phyloP scores from a whole-genome alignment of 2,888 invertebrate species.

The Megalurothrips usitatus region DNA sequence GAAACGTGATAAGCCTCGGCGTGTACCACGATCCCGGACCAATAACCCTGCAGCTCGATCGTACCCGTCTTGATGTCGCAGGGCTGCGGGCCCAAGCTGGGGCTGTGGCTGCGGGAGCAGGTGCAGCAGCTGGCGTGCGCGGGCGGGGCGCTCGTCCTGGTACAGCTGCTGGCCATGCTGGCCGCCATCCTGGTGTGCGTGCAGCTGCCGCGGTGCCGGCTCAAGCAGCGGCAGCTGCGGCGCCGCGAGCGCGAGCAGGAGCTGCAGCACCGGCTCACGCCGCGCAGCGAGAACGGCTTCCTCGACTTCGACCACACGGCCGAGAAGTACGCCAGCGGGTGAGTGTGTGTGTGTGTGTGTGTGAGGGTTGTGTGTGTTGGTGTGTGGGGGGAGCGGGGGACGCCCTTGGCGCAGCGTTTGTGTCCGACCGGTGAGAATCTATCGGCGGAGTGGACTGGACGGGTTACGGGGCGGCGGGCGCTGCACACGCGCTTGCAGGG shows the following conservation, averaged over 20 bases:
- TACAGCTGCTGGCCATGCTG: conserved; percentile 67
- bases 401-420: background rate
- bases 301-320: conserved; percentile 9
- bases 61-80: conserved; percentile 45
- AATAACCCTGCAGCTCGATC: too few relatives aligned
- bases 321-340: conserved; percentile 9
- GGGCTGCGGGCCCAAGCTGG: conserved; percentile 66
- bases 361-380: too few relatives aligned
- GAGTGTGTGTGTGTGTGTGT: background rate
- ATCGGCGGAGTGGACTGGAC: background rate
- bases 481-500: background rate
- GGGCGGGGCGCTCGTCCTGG: conserved; percentile 62
- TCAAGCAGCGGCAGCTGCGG: background rate
- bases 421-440: background rate
- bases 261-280: background rate
- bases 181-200: conserved; percentile 36
- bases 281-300: conserved; percentile 21
- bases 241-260: background rate
- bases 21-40: too few relatives aligned
- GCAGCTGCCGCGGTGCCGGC: conserved; percentile 19
- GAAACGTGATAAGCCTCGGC: too few relatives aligned
- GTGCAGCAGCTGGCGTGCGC: conserved; percentile 63
- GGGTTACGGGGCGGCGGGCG: background rate
- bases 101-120: conserved; percentile 73
- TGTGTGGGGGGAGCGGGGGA: too few relatives aligned